These are phyloP conservation scores for Phyto melanocephala DNA, from an alignment of 2,888 invertebrate genomes.

Conservation along the genomic window DNA sequence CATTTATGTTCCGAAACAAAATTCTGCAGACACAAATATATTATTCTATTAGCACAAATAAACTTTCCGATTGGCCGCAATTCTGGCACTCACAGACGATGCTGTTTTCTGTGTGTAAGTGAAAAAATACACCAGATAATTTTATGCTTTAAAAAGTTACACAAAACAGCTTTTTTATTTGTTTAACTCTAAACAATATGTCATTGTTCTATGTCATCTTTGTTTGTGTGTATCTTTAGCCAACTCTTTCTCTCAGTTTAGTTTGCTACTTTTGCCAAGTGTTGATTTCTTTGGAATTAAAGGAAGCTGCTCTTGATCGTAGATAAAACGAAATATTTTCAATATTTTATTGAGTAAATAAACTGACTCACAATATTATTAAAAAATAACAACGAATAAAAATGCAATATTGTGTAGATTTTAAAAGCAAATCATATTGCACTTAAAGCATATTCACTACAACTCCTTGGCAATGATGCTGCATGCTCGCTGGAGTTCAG, in stretches of 20 bases:
- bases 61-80: no score
- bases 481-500: background rate
- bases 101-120: no score
- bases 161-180: no score
- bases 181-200: no score
- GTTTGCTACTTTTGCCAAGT: background rate
- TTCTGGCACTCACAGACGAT: no score
- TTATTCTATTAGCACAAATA: no score
- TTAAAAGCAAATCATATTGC: constrained; percentile 35
- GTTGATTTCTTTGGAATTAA: constrained; percentile 14
- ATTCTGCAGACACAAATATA: no score
- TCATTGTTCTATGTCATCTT: background rate
- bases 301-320: constrained; percentile 32
- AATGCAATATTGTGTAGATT: constrained; percentile 34
- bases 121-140: background rate
- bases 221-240: no score
- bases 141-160: background rate
- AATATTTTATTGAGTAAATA: constrained; percentile 52
- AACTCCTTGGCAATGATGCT: background rate
- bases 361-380: constrained; percentile 29
- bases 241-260: background rate
- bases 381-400: background rate
- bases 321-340: constrained; percentile 46
- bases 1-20: no score
- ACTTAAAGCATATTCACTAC: constrained; percentile 13